These are phyloP conservation scores for Pocillopora damicornis DNA, from an alignment of 64 coral and sea anemone genomes.

Conservation along the genomic window DNA sequence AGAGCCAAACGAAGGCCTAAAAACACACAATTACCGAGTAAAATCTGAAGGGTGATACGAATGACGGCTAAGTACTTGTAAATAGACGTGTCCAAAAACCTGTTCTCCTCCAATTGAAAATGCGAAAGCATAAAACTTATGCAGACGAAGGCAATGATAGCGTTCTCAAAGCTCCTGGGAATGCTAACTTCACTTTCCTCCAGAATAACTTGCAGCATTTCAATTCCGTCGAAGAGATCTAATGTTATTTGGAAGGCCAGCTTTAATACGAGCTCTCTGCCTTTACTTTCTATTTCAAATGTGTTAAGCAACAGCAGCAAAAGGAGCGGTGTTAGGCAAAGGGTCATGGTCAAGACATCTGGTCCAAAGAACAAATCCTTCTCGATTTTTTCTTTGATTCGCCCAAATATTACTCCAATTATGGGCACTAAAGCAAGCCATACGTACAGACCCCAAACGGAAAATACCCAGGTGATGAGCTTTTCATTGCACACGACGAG, in stretches of 20 bases:
- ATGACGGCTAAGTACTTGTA: background rate
- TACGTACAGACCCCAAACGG: background rate
- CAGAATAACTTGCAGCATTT: conserved; percentile 11
- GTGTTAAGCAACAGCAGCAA: conserved; percentile 11
- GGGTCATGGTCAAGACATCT: conserved; percentile 1
- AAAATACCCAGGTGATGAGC: background rate
- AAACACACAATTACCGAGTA: background rate
- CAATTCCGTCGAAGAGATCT: conserved; percentile 36
- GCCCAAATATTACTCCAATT: background rate
- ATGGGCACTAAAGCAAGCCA: background rate
- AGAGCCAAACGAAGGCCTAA: background rate
- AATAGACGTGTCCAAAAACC: background rate
- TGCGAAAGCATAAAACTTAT: conserved; percentile 13
- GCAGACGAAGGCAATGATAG: conserved; percentile 16
- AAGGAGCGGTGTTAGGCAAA: conserved; percentile 16
- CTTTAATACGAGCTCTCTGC: background rate
- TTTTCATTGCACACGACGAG: background rate
- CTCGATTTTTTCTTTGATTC: background rate
- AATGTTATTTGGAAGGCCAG: conserved; percentile 18
- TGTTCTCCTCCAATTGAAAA: conserved; percentile 22
- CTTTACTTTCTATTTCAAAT: background rate
- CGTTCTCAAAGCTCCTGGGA: background rate
- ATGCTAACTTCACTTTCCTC: conserved; percentile 30
- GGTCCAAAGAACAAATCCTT: background rate
- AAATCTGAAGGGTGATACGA: background rate